Evolutionary conservation across 2,113 vertebrate species (phyloP).

Genomic region (Xerus inauris): DNA sequence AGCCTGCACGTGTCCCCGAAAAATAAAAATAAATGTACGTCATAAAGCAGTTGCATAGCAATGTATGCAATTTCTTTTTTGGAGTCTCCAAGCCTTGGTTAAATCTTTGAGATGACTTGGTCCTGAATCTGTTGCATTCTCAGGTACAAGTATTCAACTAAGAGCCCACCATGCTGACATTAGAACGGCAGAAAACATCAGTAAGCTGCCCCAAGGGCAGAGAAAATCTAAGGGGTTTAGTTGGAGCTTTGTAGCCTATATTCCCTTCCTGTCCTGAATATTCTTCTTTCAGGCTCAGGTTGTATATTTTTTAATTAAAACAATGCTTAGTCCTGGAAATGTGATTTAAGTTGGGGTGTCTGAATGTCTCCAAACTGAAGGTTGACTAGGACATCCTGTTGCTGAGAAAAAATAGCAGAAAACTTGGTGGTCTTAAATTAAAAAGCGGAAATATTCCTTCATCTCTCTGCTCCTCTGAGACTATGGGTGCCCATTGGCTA

Average conservation of each 20-base stretch:
- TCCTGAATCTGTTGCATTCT: neutral
- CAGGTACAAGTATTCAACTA: neutral
- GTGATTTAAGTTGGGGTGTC: neutral
- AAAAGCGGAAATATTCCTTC: neutral
- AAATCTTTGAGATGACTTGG: neutral
- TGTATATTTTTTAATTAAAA: neutral
- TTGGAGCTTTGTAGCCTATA: neutral
- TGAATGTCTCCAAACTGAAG: neutral
- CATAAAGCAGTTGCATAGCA: neutral
- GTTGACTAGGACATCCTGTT: neutral
- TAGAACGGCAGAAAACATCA: neutral
- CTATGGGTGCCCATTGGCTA: neutral
- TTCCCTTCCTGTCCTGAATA: neutral
- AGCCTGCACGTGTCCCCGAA: neutral
- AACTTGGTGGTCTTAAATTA: neutral
- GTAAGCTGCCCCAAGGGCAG: neutral
- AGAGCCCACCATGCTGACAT: neutral
- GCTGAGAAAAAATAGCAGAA: neutral
- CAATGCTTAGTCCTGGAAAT: neutral
- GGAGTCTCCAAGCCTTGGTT: neutral
- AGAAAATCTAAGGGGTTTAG: neutral
- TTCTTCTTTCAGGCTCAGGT: neutral
- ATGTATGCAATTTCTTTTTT: neutral
- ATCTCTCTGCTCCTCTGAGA: neutral
- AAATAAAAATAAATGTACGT: neutral